These are phyloP conservation scores for Zophobas morio DNA, from an alignment of 1,140 invertebrate species.

Conservation along the genomic window DNA sequence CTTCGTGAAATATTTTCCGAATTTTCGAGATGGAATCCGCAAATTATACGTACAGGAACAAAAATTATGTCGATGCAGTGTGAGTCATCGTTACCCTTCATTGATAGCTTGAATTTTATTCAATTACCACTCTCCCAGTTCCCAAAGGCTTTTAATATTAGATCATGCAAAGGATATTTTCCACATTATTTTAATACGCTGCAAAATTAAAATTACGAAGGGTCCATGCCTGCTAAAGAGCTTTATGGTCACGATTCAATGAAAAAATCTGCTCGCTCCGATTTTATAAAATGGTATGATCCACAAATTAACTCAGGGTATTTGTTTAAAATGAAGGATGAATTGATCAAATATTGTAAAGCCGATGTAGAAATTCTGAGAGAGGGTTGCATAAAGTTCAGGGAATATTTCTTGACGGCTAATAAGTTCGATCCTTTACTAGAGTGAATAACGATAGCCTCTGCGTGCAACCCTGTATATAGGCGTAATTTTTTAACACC, in stretches of 20 bases:
- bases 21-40: too few relatives aligned
- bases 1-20: too few relatives aligned
- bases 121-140: constrained; percentile 39
- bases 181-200: constrained; percentile 52
- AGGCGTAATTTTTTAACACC: constrained; percentile 6
- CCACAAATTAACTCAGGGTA: not conserved
- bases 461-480: constrained; percentile 23
- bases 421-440: constrained; percentile 26
- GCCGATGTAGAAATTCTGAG: constrained; percentile 15
- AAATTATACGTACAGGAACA: constrained; percentile 7
- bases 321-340: not conserved
- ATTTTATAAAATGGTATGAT: constrained; percentile 45
- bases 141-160: constrained; percentile 39
- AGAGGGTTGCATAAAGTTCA: constrained; percentile 17
- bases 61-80: constrained; percentile 17
- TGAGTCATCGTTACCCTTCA: constrained; percentile 32
- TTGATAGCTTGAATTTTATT: constrained; percentile 46
- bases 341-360: constrained; percentile 10
- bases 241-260: constrained; percentile 46
- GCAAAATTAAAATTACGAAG: constrained; percentile 46
- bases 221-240: constrained; percentile 30
- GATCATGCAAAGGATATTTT: constrained; percentile 50
- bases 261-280: constrained; percentile 7
- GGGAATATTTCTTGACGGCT: constrained; percentile 2
- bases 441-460: constrained; percentile 25